Evolutionary conservation across 2,113 vertebrate species (phyloP).

Genomic region (Mustelus asterias): DNA sequence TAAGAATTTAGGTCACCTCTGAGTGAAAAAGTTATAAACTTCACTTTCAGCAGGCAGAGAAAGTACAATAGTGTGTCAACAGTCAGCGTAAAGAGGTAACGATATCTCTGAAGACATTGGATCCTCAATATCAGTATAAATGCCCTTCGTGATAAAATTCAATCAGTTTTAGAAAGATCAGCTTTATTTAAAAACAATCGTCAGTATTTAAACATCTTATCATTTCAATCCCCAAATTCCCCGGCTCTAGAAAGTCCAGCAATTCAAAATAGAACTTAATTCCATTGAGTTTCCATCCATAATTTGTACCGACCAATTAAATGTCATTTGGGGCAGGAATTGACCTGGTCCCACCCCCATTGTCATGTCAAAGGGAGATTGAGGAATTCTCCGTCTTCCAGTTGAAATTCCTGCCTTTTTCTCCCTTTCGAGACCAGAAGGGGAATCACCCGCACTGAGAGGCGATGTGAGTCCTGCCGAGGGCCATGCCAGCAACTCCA

Average conservation of each 20-base stretch:
- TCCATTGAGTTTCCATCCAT: not conserved
- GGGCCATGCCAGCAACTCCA: too few species aligned
- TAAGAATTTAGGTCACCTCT: not conserved
- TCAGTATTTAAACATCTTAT: not conserved
- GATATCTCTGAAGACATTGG: not conserved
- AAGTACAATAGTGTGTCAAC: not conserved
- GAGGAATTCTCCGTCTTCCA: too few species aligned
- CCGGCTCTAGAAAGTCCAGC: not conserved
- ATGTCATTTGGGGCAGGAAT: not conserved
- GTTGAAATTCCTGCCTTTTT: too few species aligned
- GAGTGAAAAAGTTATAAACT: not conserved
- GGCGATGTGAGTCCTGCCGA: too few species aligned
- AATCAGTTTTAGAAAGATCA: not conserved
- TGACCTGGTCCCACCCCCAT: not conserved
- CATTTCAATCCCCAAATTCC: not conserved
- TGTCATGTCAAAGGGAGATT: not conserved
- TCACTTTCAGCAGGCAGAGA: not conserved
- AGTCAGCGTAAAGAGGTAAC: not conserved
- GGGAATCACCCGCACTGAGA: too few species aligned
- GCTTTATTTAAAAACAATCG: not conserved
- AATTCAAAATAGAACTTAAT: not conserved
- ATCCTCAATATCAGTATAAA: not conserved
- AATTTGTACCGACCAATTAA: not conserved
- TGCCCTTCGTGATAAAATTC: not conserved
- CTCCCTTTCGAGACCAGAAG: too few species aligned